Percentiles rank a stretch among this genome's conserved stretches.
phyloP scores from a whole-genome alignment of 2,797 vertebrate species.

The Crocodylus rhombifer region DNA sequence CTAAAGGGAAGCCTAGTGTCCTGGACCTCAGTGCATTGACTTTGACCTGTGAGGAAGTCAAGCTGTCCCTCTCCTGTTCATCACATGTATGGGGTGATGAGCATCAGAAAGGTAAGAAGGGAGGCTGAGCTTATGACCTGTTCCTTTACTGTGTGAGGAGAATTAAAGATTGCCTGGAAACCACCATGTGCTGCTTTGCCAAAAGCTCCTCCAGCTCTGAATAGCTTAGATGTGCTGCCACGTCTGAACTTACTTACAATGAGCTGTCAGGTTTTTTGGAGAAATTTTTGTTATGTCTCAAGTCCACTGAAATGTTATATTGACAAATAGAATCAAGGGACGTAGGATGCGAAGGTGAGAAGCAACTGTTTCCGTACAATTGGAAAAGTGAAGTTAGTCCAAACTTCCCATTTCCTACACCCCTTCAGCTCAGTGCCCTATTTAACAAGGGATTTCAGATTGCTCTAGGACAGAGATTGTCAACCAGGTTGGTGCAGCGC shows the following conservation, averaged over 20 bases:
- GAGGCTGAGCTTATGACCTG: conserved; percentile 57
- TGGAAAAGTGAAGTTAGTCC: too few species aligned
- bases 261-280: conserved; percentile 49
- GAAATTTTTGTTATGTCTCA: conserved; percentile 63
- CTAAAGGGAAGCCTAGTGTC: conserved; percentile 27
- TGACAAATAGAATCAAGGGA: conserved; percentile 54
- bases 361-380: too few species aligned
- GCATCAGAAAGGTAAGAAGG: conserved; percentile 57
- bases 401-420: too few species aligned
- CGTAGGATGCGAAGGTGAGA: conserved; percentile 62
- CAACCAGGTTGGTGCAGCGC: too few species aligned
- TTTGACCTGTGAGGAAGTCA: conserved; percentile 51
- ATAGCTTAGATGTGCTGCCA: conserved; percentile 67
- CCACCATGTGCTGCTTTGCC: conserved; percentile 23
- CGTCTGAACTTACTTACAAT: conserved; percentile 63
- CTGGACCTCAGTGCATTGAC: conserved; percentile 26
- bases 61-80: conserved; percentile 48
- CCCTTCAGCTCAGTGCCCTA: too few species aligned
- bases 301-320: conserved; percentile 55
- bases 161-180: conserved; percentile 58
- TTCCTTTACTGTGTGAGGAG: conserved; percentile 51
- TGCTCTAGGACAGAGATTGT: too few species aligned
- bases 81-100: conserved; percentile 62
- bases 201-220: conserved; percentile 48
- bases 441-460: too few species aligned